Base-by-base conservation (phyloP, 2,888 invertebrate species). In the Strigamia crassipes region DNA sequence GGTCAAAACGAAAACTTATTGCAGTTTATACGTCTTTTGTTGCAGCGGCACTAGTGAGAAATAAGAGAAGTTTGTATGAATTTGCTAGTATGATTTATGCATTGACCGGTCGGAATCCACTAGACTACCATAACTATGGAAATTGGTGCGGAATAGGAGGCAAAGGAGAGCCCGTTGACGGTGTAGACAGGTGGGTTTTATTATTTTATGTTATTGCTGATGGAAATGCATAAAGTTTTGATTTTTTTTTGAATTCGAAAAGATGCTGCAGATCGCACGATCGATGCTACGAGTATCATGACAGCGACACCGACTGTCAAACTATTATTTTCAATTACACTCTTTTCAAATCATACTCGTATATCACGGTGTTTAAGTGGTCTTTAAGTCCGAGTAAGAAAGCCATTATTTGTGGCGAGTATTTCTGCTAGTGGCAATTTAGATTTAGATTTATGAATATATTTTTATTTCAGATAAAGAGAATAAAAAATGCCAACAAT, bases 71-170 rank as follows among this genome's bases (percentile, higher is more conserved):
- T 15, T 13, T 46, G 46, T 46, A 46, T 5, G 15, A 5, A 46
- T 46, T 46, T 46, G 13, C 46, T 46, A 78, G 78, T 0, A 38
- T 78, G 41, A n/a, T 78, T 23, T 38, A 10, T 18, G 12, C 18
- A 1, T 18, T 42, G 12, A 78, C 78, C 8, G n/a, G 41, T 12
- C 10, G 78, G 12, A 78, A 41, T 38, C 34, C 34, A 3, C 2
- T 38, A 18, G 78, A 78, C 21, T 78, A 78, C n/a, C 8, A 78
- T 42, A 78, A 78, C 41, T 78, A 78, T 18, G 78, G 78, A 8
- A 78, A 78, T 38, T 78, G 78, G 78, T 78, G 56, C n/a, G 56
- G 56, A 4, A 18, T n/a, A 18, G 78, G 78, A 5, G 78, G 78
- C n/a, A 42, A 38, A 21, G 18, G 18, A 9, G 78, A 78, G 10